A percentile compares a stretch with the other conserved stretches of the same genome.
These are phyloP conservation scores for Ascidia mentula DNA, from an alignment of 23 tunicate species.

Conservation along the genomic window DNA sequence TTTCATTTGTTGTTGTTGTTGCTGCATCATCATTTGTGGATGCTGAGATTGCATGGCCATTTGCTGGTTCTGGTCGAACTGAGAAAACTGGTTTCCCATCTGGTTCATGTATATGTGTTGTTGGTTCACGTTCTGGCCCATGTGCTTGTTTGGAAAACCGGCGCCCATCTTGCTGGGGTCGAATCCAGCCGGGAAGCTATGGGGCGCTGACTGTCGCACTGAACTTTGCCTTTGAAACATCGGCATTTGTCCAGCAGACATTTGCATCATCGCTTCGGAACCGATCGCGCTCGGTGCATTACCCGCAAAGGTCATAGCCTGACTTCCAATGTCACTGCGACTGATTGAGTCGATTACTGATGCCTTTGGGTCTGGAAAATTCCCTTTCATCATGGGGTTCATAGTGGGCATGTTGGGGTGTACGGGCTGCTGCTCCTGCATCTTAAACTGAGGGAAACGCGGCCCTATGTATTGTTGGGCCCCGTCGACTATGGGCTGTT, in stretches of 20 bases:
- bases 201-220: conserved; percentile 3
- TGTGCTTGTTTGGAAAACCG: conserved; percentile 14
- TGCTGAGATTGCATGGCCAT: conserved; percentile 31
- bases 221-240: conserved; percentile 35
- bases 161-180: conserved; percentile 30
- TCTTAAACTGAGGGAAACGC: conserved; percentile 14
- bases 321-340: conserved; percentile 81
- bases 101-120: conserved; percentile 54
- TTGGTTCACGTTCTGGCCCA: conserved; percentile 24
- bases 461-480: conserved; percentile 1
- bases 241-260: conserved; percentile 26
- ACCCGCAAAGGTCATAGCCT: conserved; percentile 22
- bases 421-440: neutral
- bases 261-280: conserved; percentile 15
- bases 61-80: conserved; percentile 18
- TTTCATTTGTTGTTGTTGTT: conserved; percentile 24
- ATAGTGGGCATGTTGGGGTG: neutral
- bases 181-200: conserved; percentile 31
- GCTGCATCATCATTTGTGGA: conserved; percentile 41
- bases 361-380: conserved; percentile 38
- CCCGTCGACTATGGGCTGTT: neutral
- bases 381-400: conserved; percentile 19
- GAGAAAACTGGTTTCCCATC: conserved; percentile 23
- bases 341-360: conserved; percentile 76
- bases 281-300: neutral